A percentile compares a stretch with the other conserved stretches of the same genome.
These are phyloP conservation scores for Acanthopleura granulata DNA, from an alignment of 2,888 invertebrate species.

Conservation along the genomic window DNA sequence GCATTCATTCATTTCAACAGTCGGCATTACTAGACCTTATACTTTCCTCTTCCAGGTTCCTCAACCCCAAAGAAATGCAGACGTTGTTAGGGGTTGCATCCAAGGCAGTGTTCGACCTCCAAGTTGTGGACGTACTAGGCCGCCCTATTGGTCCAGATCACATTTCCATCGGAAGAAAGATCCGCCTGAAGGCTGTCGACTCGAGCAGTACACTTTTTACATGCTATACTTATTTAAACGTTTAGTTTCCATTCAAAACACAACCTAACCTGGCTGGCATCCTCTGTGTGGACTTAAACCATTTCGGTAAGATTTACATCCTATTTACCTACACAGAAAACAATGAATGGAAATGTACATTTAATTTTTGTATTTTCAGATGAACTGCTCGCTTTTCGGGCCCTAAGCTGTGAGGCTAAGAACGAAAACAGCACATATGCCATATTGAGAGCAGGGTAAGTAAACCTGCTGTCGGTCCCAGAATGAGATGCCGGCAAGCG, in stretches of 20 bases:
- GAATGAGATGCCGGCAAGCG: too few relatives aligned
- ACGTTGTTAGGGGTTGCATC: neutral
- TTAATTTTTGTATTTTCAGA: neutral
- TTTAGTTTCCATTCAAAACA: too few relatives aligned
- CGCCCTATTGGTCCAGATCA: neutral
- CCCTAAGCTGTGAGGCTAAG: neutral
- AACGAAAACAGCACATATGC: neutral
- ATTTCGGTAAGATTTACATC: too few relatives aligned
- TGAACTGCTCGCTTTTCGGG: neutral
- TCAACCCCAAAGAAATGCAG: neutral
- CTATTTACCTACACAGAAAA: too few relatives aligned
- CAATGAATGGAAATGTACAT: too few relatives aligned
- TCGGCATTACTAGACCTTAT: too few relatives aligned
- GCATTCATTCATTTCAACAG: too few relatives aligned
- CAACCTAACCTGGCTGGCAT: too few relatives aligned
- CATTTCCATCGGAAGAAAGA: neutral
- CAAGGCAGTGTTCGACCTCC: neutral
- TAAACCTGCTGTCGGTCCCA: neutral
- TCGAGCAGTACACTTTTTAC: neutral
- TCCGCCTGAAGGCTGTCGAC: neutral
- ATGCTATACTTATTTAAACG: too few relatives aligned
- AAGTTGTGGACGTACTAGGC: neutral
- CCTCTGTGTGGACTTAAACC: too few relatives aligned
- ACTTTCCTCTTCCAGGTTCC: neutral
- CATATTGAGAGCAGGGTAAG: constrained; percentile 3